These are phyloP conservation scores for Typhlichthys subterraneus DNA, from an alignment of 2,797 vertebrate genomes.

Conservation along the genomic window DNA sequence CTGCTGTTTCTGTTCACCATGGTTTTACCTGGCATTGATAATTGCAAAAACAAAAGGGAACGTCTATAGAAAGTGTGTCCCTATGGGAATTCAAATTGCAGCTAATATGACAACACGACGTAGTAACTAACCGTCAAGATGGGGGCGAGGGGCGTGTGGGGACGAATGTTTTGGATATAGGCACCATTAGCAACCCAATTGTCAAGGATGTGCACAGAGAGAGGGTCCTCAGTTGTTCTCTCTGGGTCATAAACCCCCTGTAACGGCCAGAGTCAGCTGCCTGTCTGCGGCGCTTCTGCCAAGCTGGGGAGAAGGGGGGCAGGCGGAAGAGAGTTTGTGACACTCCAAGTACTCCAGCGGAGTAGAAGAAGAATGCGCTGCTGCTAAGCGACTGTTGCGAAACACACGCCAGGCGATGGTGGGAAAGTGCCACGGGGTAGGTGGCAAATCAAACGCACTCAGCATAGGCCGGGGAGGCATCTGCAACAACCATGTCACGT, in stretches of 20 bases:
- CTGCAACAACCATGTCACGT: too few relatives aligned
- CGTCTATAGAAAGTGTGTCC: constrained; percentile 5
- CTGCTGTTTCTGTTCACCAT: constrained; percentile 28
- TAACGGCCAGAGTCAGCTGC: constrained; percentile 60
- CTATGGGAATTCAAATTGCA: constrained; percentile 34
- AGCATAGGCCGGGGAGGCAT: too few relatives aligned
- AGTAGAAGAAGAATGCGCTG: constrained; percentile 23
- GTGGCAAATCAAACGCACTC: constrained; percentile 53
- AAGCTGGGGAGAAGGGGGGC: constrained; percentile 39
- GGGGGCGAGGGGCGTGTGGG: constrained; percentile 17
- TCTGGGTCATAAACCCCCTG: constrained; percentile 68
- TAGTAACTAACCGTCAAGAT: constrained; percentile 57
- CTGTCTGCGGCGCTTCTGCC: constrained; percentile 50
- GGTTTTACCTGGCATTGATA: constrained; percentile 7
- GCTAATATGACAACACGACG: constrained; percentile 56
- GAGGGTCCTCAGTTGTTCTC: constrained; percentile 63
- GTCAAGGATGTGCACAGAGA: constrained; percentile 64
- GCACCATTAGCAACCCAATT: constrained; percentile 71
- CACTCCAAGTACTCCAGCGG: constrained; percentile 22
- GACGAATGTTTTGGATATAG: constrained; percentile 58
- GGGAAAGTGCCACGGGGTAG: constrained; percentile 59
- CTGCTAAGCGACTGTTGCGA: constrained; percentile 74
- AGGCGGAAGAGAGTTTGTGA: constrained; percentile 27
- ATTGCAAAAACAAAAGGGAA: background rate
- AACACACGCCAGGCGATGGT: constrained; percentile 55